A percentile compares a stretch with the other conserved stretches of the same genome.
phyloP scores from a whole-genome alignment of 2,888 invertebrate genomes.

The Pilophorus perplexus region DNA sequence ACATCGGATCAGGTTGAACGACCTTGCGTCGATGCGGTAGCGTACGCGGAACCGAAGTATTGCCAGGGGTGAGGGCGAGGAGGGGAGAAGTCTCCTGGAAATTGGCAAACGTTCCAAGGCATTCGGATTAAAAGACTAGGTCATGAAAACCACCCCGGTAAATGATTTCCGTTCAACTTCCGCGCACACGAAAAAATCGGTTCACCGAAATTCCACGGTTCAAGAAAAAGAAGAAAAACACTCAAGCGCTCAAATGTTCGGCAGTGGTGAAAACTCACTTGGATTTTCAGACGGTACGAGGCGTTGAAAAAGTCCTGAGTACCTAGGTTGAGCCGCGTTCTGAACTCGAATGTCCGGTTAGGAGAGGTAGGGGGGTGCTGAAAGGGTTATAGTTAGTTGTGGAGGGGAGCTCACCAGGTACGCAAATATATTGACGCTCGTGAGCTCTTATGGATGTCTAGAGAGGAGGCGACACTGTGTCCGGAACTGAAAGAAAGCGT shows the following conservation, averaged over 20 bases:
- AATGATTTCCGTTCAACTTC: too few relatives aligned
- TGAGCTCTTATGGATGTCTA: neutral
- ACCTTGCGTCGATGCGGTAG: slow-evolving; percentile 19
- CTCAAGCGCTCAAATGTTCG: too few relatives aligned
- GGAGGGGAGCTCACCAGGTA: slow-evolving; percentile 32
- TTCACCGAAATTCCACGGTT: too few relatives aligned
- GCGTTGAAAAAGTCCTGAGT: neutral
- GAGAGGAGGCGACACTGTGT: neutral
- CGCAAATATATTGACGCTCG: slow-evolving; percentile 36
- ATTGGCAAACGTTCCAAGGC: slow-evolving; percentile 11
- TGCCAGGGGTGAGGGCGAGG: neutral
- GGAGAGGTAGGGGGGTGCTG: slow-evolving; percentile 16
- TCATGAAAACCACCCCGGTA: too few relatives aligned
- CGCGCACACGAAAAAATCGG: too few relatives aligned
- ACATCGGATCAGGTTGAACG: slow-evolving; percentile 37
- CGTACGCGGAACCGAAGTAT: neutral
- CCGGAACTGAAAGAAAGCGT: neutral
- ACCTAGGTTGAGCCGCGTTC: slow-evolving; percentile 13
- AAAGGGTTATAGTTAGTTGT: slow-evolving; percentile 31
- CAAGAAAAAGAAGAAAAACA: too few relatives aligned
- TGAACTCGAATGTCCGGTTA: slow-evolving; percentile 19
- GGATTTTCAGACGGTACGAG: neutral
- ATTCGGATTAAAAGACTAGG: too few relatives aligned
- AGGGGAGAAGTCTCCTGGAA: neutral
- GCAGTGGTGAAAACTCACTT: slow-evolving; percentile 7